These are phyloP conservation scores for Aspidapion aeneum DNA, from an alignment of 2,888 invertebrate genomes.

Conservation along the genomic window DNA sequence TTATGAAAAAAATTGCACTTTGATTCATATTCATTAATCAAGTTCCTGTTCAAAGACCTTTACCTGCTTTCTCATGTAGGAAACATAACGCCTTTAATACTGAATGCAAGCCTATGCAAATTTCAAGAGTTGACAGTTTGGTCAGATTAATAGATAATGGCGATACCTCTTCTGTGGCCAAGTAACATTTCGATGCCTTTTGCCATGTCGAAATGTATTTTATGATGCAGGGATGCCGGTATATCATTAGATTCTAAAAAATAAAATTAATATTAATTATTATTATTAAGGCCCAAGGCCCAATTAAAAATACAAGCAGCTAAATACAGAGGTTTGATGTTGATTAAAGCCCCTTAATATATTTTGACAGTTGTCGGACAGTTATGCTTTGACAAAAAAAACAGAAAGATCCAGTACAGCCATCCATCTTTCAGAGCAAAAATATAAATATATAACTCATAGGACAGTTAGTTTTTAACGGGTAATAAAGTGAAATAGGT, in stretches of 20 bases:
- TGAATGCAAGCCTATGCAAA: constrained; percentile 80
- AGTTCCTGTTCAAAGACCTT: too few species aligned
- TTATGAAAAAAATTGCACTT: too few species aligned
- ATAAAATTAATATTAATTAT: neutral
- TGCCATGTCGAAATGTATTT: constrained; percentile 80
- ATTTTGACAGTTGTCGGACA: too few species aligned
- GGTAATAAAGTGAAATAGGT: too few species aligned
- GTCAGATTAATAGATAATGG: constrained; percentile 67
- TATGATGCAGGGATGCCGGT: constrained; percentile 83
- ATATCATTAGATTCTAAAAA: constrained; percentile 75
- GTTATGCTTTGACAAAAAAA: too few species aligned
- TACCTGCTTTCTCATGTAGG: constrained; percentile 72
- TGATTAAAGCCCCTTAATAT: neutral
- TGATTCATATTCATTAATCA: too few species aligned
- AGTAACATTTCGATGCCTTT: constrained; percentile 67
- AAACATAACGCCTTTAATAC: constrained; percentile 79
- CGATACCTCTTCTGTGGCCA: constrained; percentile 79
- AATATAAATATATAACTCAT: too few species aligned
- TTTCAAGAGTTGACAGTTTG: constrained; percentile 70
- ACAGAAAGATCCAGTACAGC: too few species aligned
- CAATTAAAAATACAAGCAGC: neutral
- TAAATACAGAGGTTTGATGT: too few species aligned
- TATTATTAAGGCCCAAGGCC: too few species aligned
- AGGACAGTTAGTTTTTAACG: too few species aligned
- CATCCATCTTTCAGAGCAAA: too few species aligned